Conservation (phyloP, 2,888 invertebrate species). For the Apamea monoglypha region DNA sequence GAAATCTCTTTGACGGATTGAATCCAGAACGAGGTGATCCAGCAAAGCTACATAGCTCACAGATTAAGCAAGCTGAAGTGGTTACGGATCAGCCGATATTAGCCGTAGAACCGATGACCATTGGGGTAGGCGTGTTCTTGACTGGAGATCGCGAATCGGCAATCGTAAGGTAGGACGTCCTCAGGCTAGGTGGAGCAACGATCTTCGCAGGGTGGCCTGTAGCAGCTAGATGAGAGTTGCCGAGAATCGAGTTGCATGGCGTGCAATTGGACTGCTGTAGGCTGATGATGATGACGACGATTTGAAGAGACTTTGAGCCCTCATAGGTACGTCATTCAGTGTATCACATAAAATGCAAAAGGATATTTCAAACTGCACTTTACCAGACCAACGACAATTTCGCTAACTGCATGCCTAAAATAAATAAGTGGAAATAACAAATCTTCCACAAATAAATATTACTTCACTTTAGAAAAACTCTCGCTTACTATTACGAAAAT, state of each 20-base stretch:
- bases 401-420: background rate
- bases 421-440: background rate
- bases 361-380: background rate
- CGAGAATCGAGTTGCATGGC: background rate
- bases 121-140: too few relatives aligned
- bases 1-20: too few relatives aligned
- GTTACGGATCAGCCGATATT: background rate
- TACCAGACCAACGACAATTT: too few relatives aligned
- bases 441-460: conserved; percentile 56
- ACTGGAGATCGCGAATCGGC: background rate
- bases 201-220: background rate
- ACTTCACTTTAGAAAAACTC: conserved; percentile 65
- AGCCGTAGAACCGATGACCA: background rate
- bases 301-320: background rate
- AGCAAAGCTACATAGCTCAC: too few relatives aligned
- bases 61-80: background rate
- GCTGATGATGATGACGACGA: background rate
- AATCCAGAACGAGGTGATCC: too few relatives aligned
- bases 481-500: conserved; percentile 64
- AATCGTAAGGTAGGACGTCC: background rate
- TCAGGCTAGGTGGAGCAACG: background rate
- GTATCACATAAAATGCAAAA: background rate
- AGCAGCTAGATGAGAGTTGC: background rate
- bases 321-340: background rate
- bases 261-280: background rate